Conservation (phyloP, 2,888 invertebrate genomes). For the Pterostichus niger region DNA sequence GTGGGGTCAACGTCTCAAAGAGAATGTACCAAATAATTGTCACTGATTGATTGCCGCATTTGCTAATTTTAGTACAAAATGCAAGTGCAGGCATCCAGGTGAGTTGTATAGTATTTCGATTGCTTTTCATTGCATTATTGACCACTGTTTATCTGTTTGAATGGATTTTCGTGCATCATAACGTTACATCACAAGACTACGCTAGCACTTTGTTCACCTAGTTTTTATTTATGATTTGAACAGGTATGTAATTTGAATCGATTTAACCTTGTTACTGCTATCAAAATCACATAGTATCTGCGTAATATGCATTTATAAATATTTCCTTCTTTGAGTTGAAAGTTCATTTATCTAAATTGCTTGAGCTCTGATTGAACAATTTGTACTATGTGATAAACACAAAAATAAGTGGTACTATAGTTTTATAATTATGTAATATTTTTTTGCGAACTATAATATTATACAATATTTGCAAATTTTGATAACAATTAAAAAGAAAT, state of each 20-base stretch:
- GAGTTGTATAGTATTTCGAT: slow-evolving; percentile 15
- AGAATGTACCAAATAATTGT: slow-evolving; percentile 60
- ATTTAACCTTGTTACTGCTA: slow-evolving; percentile 16
- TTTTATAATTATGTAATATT: background rate
- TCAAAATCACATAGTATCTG: background rate
- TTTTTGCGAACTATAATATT: background rate
- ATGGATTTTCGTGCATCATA: slow-evolving; percentile 59
- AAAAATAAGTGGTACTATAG: background rate
- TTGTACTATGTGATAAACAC: background rate
- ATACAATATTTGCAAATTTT: slow-evolving; percentile 12
- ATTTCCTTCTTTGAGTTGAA: background rate
- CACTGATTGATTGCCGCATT: slow-evolving; percentile 59
- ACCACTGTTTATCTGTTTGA: slow-evolving; percentile 29
- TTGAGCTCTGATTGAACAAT: background rate
- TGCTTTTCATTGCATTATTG: slow-evolving; percentile 56
- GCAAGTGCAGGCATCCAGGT: slow-evolving; percentile 20
- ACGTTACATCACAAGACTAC: slow-evolving; percentile 59
- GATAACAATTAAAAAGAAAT: slow-evolving; percentile 15
- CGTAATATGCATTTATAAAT: background rate
- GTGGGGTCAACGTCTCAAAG: slow-evolving; percentile 51
- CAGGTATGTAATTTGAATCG: slow-evolving; percentile 37
- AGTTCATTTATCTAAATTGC: slow-evolving; percentile 1
- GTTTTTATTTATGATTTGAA: slow-evolving; percentile 57
- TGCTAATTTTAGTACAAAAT: slow-evolving; percentile 59
- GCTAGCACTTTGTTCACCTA: slow-evolving; percentile 64